A percentile compares a stretch with the other conserved stretches of the same genome.
Evolutionary conservation across 2,113 vertebrate genomes (phyloP).

Genomic region (Oreocharis arfaki): DNA sequence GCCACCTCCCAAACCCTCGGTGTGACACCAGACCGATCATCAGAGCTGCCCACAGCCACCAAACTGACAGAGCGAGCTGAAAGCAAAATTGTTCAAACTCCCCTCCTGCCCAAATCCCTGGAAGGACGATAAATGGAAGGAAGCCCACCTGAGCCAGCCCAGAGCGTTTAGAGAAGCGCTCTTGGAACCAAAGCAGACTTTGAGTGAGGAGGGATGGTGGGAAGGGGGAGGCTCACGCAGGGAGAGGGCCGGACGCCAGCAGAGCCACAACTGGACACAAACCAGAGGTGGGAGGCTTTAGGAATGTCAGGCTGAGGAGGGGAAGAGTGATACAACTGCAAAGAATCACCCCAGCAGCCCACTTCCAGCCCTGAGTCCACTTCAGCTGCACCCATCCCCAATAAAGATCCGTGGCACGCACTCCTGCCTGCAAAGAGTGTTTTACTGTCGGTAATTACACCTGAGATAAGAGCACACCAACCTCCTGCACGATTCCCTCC

Average conservation of each 20-base stretch:
- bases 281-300: background rate
- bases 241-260: background rate
- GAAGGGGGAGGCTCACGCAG: rapidly evolving
- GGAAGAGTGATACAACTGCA: background rate
- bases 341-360: background rate
- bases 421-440: background rate
- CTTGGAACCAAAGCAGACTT: background rate
- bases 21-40: rapidly evolving
- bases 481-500: background rate
- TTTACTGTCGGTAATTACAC: rapidly evolving
- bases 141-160: background rate
- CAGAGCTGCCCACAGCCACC: background rate
- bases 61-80: rapidly evolving
- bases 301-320: background rate
- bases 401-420: rapidly evolving
- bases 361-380: background rate
- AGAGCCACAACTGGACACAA: background rate
- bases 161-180: rapidly evolving
- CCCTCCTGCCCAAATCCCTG: background rate
- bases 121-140: rapidly evolving
- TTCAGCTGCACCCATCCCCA: background rate
- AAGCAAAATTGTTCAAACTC: rapidly evolving
- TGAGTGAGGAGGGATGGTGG: background rate
- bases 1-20: background rate
- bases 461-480: background rate